These are phyloP conservation scores for Diabrotica balteata DNA, from an alignment of 2,888 invertebrate genomes.

Conservation along the genomic window DNA sequence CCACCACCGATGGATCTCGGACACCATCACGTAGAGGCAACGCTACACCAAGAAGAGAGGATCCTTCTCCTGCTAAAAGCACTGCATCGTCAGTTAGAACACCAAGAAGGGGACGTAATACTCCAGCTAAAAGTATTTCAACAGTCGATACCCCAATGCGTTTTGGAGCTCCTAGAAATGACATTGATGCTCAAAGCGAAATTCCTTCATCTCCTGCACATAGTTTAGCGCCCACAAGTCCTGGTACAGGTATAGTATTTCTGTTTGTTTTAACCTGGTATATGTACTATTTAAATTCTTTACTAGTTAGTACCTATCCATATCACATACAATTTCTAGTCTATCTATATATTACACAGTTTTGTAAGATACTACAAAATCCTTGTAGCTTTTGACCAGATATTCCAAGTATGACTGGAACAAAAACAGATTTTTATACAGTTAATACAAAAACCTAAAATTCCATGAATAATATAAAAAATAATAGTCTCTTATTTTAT, in stretches of 20 bases:
- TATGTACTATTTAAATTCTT: no score
- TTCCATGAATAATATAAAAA: no score
- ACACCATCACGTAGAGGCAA: slow-evolving; percentile 30
- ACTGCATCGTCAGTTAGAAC: slow-evolving; percentile 33
- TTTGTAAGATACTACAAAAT: no score
- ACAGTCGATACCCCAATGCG: slow-evolving; percentile 58
- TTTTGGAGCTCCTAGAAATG: slow-evolving; percentile 59
- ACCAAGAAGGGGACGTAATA: slow-evolving; percentile 37
- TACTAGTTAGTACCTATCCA: no score
- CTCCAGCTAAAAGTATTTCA: slow-evolving; percentile 49
- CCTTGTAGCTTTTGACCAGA: no score
- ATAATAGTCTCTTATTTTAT: no score
- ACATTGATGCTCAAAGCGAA: slow-evolving; percentile 52
- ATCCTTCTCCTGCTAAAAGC: slow-evolving; percentile 25
- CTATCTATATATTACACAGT: no score
- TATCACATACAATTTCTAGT: no score
- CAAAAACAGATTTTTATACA: no score
- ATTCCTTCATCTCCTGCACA: slow-evolving; percentile 58
- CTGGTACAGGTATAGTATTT: slow-evolving; percentile 49
- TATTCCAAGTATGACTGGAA: no score
- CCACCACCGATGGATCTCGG: slow-evolving; percentile 10
- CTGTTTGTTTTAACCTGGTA: not conserved
- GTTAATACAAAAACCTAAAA: no score
- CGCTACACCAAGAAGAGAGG: slow-evolving; percentile 21
- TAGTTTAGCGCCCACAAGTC: slow-evolving; percentile 56